Evolutionary conservation across 2,797 vertebrate species (phyloP), one percentile per base, ranked within the genome.

Genomic region (Neosilurus mollespiculum): DNA sequence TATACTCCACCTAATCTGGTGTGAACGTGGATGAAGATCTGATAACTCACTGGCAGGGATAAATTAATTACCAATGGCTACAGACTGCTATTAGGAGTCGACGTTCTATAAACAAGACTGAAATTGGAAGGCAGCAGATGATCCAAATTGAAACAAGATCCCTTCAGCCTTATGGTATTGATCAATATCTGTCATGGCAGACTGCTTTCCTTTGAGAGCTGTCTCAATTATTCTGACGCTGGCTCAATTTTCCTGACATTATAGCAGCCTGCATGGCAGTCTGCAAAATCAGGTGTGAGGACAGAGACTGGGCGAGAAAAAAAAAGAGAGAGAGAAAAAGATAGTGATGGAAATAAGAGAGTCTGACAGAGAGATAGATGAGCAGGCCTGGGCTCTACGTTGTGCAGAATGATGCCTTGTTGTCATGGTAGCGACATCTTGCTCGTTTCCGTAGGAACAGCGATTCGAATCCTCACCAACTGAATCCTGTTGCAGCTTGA

Each of bases 341-440:
- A 43, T 4, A 43, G 43, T 43, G 73, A 83, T 70, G 78, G 78
- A 77, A 78, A 84, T 66, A 75, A 37, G 43, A 37, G 80, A 77
- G 37, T 76, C 81, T 88, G 84, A 81, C 65, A 83, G 80, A 87
- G 80, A 15, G 64, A 69, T 70, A 85, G 86, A 86, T 86, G 82
- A 86, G 78, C 64, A 59, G 78, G 61, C 62, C 86, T 61, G 66
- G 85, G 71, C 89, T 87, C 91, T 90, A 84, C 78, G 76, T 91
- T 90, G 77, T 8, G 92, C 90, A 92, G 90, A 93, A 92, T 87
- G 90, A 93, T 94, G 93, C 91, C 90, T 81, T 73, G 94, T 94
- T 94, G 92, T 93, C 92, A 95, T 95, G 93, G 94, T 81, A 94
- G 93, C 94, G 80, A 91, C 88, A 89, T 94, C 92, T 93, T 91